A percentile compares a stretch with the other conserved stretches of the same genome.
Evolutionary conservation across 2,113 vertebrate genomes (phyloP).

Genomic region (Clinocottus analis): DNA sequence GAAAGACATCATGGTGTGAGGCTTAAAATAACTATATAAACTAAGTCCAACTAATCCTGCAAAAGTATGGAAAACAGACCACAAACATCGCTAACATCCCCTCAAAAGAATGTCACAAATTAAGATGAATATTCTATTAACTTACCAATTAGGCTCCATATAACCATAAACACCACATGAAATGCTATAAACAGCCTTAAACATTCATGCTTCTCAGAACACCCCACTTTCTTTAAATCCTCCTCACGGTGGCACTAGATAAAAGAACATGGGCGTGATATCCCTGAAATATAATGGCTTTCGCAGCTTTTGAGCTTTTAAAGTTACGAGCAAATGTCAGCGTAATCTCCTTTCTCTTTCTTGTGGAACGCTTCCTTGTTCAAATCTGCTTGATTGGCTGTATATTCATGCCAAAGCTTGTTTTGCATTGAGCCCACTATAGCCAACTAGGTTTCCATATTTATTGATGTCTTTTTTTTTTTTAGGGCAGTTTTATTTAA

Average conservation of each 20-base stretch:
- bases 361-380: not conserved
- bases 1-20: too few species aligned
- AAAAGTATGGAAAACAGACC: not conserved
- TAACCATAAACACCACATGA: not conserved
- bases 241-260: constrained; percentile 3
- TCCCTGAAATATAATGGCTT: not conserved
- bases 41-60: not conserved
- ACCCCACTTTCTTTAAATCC: not conserved
- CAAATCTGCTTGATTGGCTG: not conserved
- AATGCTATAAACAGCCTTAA: not conserved
- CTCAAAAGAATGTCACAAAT: too few species aligned
- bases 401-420: not conserved
- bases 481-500: constrained; percentile 5
- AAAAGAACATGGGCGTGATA: not conserved
- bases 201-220: not conserved
- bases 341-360: not conserved
- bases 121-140: not conserved
- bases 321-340: not conserved
- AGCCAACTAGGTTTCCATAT: not conserved
- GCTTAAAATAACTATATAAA: not conserved
- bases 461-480: constrained; percentile 4
- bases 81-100: not conserved
- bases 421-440: not conserved
- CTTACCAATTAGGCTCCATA: not conserved
- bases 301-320: not conserved